Evolutionary conservation across 1,140 invertebrate genomes (phyloP), one percentile per base, ranked within the genome.

Genomic region (Chymomyza costata): DNA sequence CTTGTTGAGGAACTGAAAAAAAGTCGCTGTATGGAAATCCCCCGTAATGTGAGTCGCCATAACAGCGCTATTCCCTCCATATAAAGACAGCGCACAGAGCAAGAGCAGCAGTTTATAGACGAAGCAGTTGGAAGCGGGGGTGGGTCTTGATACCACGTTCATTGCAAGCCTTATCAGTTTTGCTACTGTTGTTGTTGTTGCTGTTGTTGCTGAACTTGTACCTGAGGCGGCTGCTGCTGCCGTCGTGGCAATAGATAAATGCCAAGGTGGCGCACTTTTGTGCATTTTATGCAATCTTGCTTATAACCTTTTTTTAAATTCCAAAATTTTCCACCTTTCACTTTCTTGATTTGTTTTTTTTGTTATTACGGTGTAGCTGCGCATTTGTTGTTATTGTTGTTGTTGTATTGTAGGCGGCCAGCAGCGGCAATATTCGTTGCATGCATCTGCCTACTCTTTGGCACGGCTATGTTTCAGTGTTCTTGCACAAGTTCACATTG

Each of bases 1-100:
- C 87, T 98, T 98, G 2, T 94, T 89, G 25, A 99, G 87, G 87
- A 98, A 97, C 80, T 93, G 91, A 84, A 97, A 97, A 85, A 97
- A 97, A 30, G 94, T 90, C 2, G 87, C 87, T 1, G 90, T 90
- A 50, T 89, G 87, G 81, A 92, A 93, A 1, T 87, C 89, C 19
- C 92, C 92, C 11, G 53, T 65, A 14, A 85, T 66, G 54, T 83
- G 83, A 2, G 81, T 83, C 6, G 70, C 59, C 11, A 37, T 32
- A 7, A 32, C 13, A 21, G 18, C 31, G 43, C 25, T 47, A 41
- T 5, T 10, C n/a, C n/a, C n/a, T n/a, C n/a, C n/a, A n/a, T n/a
- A n/a, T n/a, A 21, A 15, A 11, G 13, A 6, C 8, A 47, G 2
- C 13, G 34, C 6, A n/a, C 25, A 60, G 21, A 10, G 37, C 25